phyloP scores from a whole-genome alignment of 2,797 vertebrate genomes.

The Leptatherina wallacei region DNA sequence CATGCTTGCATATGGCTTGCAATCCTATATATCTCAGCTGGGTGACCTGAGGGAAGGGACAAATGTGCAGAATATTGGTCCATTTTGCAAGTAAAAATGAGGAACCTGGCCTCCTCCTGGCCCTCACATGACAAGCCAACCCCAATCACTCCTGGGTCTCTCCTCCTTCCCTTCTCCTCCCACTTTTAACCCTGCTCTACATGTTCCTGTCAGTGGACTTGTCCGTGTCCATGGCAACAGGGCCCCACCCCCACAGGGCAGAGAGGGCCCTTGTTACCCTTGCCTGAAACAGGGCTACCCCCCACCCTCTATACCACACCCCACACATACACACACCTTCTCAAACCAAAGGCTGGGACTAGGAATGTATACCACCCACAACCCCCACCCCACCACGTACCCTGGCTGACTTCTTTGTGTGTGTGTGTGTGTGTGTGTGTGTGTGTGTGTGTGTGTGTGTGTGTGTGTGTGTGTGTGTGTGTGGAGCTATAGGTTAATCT shows the following conservation, averaged over 20 bases:
- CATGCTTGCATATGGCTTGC: conserved; percentile 6
- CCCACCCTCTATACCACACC: conserved; percentile 50
- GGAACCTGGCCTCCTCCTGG: conserved; percentile 67
- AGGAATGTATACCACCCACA: conserved; percentile 74
- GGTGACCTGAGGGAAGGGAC: conserved; percentile 1
- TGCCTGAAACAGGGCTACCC: conserved; percentile 76
- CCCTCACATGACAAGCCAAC: conserved; percentile 74
- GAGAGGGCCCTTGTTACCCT: conserved; percentile 81
- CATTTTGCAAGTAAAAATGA: conserved; percentile 76
- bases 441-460: too few relatives aligned
- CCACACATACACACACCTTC: conserved; percentile 32
- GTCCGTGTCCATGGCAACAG: conserved; percentile 81
- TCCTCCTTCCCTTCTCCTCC: conserved; percentile 55
- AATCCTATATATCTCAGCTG: conserved; percentile 36
- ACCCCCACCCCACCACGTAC: conserved; percentile 56
- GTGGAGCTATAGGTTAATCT: conserved; percentile 80
- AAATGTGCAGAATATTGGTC: conserved; percentile 48
- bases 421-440: conserved; percentile 38
- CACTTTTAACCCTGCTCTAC: conserved; percentile 74
- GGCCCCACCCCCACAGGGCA: conserved; percentile 82
- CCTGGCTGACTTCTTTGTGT: conserved; percentile 61
- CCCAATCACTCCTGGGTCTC: conserved; percentile 61
- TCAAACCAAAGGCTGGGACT: conserved; percentile 72
- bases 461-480: conserved; percentile 37
- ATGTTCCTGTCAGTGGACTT: conserved; percentile 83